Evolutionary conservation across 23 tunicate species (phyloP).

Genomic region (Diplosoma virens): DNA sequence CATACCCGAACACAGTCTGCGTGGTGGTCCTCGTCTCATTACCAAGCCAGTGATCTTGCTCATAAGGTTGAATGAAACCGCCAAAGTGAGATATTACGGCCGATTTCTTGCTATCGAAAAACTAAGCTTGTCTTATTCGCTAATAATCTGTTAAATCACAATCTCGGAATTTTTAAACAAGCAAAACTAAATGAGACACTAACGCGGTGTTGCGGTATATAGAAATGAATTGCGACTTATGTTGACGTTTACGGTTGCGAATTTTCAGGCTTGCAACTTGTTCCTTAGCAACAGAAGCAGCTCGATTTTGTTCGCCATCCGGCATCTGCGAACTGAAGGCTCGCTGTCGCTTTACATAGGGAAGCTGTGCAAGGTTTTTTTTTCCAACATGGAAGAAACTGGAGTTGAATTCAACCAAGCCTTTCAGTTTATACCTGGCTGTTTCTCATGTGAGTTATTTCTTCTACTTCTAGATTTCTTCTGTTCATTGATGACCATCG

Average conservation of each 20-base stretch:
- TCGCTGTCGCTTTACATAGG: constrained; percentile 64
- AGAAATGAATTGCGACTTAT: too few relatives aligned
- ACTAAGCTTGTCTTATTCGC: too few relatives aligned
- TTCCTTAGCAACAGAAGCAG: constrained; percentile 71
- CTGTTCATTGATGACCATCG: too few relatives aligned
- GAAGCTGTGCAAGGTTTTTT: constrained; percentile 88
- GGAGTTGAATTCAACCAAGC: constrained; percentile 77
- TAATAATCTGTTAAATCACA: too few relatives aligned
- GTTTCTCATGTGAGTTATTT: constrained; percentile 79
- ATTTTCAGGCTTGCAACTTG: constrained; percentile 82
- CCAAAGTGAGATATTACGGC: too few relatives aligned
- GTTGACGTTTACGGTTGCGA: too few relatives aligned
- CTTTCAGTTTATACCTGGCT: constrained; percentile 63
- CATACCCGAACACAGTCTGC: constrained; percentile 80
- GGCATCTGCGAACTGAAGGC: constrained; percentile 85
- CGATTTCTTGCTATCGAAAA: too few relatives aligned
- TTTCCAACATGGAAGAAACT: constrained; percentile 78
- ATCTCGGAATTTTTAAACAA: too few relatives aligned
- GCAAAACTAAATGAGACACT: too few relatives aligned
- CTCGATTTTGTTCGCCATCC: constrained; percentile 70
- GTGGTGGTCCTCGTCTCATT: constrained; percentile 82
- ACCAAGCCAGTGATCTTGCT: constrained; percentile 80
- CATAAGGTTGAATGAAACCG: constrained; percentile 54
- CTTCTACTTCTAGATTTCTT: too few relatives aligned
- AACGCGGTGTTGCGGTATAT: too few relatives aligned